Evolutionary conservation across 2,888 invertebrate genomes (phyloP).

Genomic region (Meandrusa payeni): DNA sequence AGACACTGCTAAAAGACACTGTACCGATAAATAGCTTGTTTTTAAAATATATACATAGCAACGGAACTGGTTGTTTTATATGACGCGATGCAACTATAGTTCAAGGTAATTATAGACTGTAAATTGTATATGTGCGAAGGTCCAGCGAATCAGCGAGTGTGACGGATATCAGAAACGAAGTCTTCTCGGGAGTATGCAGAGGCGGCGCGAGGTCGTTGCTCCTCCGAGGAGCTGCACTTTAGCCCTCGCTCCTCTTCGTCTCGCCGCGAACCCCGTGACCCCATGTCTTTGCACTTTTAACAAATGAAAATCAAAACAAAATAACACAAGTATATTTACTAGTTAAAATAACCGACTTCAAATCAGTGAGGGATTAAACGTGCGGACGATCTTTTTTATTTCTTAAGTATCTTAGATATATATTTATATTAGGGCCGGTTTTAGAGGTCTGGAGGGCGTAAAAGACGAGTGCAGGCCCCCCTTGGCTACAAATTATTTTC

Average conservation of each 20-base stretch:
- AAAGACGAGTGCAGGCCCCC: too few species aligned
- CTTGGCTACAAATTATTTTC: too few species aligned
- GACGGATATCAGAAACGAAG: conserved; percentile 51
- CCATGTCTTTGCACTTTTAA: conserved; percentile 41
- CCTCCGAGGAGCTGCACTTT: conserved; percentile 53
- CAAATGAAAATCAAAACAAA: conserved; percentile 21
- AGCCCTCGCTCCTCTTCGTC: conserved; percentile 44
- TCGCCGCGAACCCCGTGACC: conserved; percentile 41
- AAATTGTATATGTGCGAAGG: conserved; percentile 23
- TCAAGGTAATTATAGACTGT: conserved; percentile 24
- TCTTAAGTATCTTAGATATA: too few species aligned
- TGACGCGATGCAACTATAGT: conserved; percentile 20
- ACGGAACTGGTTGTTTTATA: conserved; percentile 8
- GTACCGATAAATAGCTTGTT: too few species aligned
- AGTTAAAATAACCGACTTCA: too few species aligned
- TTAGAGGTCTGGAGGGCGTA: too few species aligned
- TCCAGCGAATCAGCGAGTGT: conserved; percentile 46
- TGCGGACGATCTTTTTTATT: too few species aligned
- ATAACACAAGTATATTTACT: too few species aligned
- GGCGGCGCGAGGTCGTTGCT: conserved; percentile 64
- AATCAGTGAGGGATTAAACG: too few species aligned
- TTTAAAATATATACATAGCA: not conserved
- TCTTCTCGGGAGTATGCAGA: conserved; percentile 54
- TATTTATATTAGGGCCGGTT: too few species aligned
- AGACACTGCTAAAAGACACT: too few species aligned